Base-by-base conservation (phyloP, 2,888 invertebrate genomes). In the Pantelozetes paolii region DNA sequence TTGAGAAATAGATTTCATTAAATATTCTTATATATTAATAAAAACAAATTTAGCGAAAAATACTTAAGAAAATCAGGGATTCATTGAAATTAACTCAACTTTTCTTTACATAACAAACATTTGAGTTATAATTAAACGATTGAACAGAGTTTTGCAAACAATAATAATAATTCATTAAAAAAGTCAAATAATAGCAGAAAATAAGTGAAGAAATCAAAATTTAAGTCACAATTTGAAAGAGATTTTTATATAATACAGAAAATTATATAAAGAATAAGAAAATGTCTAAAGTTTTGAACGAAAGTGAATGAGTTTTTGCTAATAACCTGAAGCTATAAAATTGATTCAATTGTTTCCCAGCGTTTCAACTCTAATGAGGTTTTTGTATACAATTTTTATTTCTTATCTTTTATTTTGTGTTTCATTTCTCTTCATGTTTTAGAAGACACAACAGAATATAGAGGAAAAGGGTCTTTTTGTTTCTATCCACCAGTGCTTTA, bases 271-370 rank as follows among this genome's bases (percentile, higher is more conserved):
- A 54, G 26, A 26, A 13, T 2, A 20, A 23, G 15, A 57, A 57
- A 30, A 57, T 0, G 45, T 15, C 45, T 45, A 15, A 54, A 59
- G 9, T 28, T 28, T 59, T n/a, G 32, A 2, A 36, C 11, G 32
- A 64, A 64, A 64, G 62, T 64, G 62, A 64, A 64, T 64, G 62
- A 64, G 62, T 36, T 64, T 28, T 59, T 36, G 11, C 54, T 36
- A 69, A 69, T 69, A 69, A 45, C 69, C 69, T 28, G 69, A 45
- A 45, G 69, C 69, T 18, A 69, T 42, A 45, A 45, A 57, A 40
- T 23, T 42, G 69, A 69, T 69, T 69, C 69, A 69, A 69, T 69
- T 69, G 40, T 69, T 42, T 69, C 23, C 45, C 26, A 26, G 6
- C 26, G 15, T 20, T 45, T 69, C 1, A 69, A 42, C 40, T 45